phyloP scores from a whole-genome alignment of 1,140 invertebrate species.

The Drusus annulatus region DNA sequence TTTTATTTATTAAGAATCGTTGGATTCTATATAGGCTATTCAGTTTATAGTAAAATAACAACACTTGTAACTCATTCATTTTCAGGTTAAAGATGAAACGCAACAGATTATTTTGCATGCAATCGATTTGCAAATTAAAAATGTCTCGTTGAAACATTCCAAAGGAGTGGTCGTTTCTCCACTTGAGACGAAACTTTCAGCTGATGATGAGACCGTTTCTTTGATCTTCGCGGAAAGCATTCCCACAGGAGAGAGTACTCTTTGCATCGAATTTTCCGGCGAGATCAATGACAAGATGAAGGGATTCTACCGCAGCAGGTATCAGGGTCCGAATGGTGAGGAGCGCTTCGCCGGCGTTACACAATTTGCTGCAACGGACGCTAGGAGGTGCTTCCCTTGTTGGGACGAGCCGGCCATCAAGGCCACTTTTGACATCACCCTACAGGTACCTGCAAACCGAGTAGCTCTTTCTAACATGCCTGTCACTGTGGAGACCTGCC shows the following conservation, averaged over 20 bases:
- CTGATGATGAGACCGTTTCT: constrained; percentile 79
- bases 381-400: constrained; percentile 95
- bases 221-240: constrained; percentile 78
- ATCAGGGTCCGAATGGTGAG: constrained; percentile 80
- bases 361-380: constrained; percentile 95
- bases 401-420: constrained; percentile 98
- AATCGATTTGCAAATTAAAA: constrained; percentile 81
- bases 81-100: constrained; percentile 32
- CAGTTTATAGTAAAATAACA: background rate
- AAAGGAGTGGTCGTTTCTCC: constrained; percentile 67
- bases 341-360: constrained; percentile 92
- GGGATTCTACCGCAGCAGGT: constrained; percentile 94
- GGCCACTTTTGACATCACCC: constrained; percentile 92
- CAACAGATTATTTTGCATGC: constrained; percentile 83
- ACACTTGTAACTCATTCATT: constrained; percentile 9
- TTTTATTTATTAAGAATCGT: constrained; percentile 59
- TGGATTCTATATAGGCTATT: too few relatives aligned
- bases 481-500: constrained; percentile 73
- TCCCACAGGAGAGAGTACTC: constrained; percentile 75
- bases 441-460: constrained; percentile 83
- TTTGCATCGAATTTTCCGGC: constrained; percentile 85
- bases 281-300: constrained; percentile 96
- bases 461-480: constrained; percentile 97
- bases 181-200: constrained; percentile 72
- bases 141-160: constrained; percentile 72